Conservation (phyloP, 2,113 vertebrate genomes). For the Elaphurus davidianus region DNA sequence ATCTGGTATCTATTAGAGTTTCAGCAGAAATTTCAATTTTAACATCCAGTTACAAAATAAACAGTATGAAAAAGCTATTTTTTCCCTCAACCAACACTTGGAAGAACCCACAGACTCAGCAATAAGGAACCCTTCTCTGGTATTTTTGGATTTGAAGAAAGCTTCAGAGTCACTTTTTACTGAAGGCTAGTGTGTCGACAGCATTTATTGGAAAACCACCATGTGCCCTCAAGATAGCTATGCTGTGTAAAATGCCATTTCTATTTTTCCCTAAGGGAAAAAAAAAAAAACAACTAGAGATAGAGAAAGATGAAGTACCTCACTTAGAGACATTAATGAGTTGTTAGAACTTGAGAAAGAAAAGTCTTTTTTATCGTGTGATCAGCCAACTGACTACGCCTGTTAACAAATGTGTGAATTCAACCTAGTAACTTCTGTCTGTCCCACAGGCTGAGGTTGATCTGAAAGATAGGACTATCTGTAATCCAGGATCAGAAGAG, state of each 20-base stretch:
- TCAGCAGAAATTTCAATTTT: constrained; percentile 38
- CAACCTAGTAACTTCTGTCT: background rate
- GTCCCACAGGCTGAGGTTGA: background rate
- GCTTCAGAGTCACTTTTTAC: constrained; percentile 20
- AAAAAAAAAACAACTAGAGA: background rate
- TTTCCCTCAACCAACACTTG: background rate
- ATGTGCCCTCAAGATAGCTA: background rate
- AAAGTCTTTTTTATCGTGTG: background rate
- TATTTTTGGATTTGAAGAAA: background rate
- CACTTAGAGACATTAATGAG: background rate
- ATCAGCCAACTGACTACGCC: background rate
- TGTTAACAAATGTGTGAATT: constrained; percentile 1
- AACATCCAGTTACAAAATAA: constrained; percentile 40
- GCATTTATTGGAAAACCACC: constrained; percentile 23
- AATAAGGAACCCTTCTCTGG: background rate
- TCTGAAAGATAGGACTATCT: background rate
- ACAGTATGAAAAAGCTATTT: background rate
- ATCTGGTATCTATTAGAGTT: constrained; percentile 12
- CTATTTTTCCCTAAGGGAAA: background rate
- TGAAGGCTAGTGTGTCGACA: background rate
- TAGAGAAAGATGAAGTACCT: constrained; percentile 30
- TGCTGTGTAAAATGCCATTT: constrained; percentile 24
- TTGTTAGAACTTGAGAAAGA: constrained; percentile 43
- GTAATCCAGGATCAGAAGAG: background rate
- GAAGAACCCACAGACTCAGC: background rate